Evolutionary conservation across 2,113 vertebrate species (phyloP), one percentile per base, ranked within the genome.

Genomic region (Aegithalos caudatus): DNA sequence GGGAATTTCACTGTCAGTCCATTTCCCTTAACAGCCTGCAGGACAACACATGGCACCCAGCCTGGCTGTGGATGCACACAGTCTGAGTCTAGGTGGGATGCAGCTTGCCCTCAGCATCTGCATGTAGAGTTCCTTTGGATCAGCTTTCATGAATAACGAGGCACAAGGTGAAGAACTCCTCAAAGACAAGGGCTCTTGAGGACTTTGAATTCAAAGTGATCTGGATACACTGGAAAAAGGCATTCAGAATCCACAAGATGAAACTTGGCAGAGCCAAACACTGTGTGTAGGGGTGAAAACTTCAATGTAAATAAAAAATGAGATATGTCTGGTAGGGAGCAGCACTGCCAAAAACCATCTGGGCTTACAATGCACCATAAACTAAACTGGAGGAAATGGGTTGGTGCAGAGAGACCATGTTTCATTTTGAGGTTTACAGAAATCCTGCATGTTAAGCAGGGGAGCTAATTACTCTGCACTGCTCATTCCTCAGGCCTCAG

Each of bases 391-490:
- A 86, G 38, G 27, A 33, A 58, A 35, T 23, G 35, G 44, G 11
- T 14, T 86, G 76, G 35, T 90, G 81, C 80, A 77, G 66, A 88
- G 61, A 93, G 74, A 67, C 6, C 48, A 25, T 77, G 33, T 86
- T 90, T 88, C 71, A 62, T 93, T 87, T 40, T 85, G 87, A 87
- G 84, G 65, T 77, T 97, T 94, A 54, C 79, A 85, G 85, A 62
- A 92, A 77, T 82, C 17, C 62, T 77, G 54, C 85, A 17, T n/a
- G 61, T 79, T 89, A 84, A 92, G 64, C 53, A 91, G 87, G 64
- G 53, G 53, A 85, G 37, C 24, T 92, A 79, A 93, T 90, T 82
- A 77, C 61, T 80, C 74, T 61, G 50, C 33, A 45, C 50, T 77
- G 29, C 23, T 73, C 38, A 27, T 92, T 83, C n/a, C 86, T 86